These are phyloP conservation scores for Drosophila pectinifera DNA, from an alignment of 1,140 invertebrate species.

Conservation along the genomic window DNA sequence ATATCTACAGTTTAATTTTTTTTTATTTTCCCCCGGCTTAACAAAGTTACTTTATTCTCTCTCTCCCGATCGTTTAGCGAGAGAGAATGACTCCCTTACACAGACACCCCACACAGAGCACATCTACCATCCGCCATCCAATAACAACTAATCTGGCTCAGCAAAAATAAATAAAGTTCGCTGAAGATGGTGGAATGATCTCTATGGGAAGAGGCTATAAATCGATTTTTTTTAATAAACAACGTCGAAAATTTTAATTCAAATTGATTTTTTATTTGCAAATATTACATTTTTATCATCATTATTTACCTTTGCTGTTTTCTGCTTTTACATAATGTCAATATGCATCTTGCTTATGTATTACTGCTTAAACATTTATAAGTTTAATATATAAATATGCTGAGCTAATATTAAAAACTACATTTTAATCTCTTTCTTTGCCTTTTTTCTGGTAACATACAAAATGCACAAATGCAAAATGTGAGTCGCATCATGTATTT, in stretches of 20 bases:
- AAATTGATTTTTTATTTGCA: conserved; percentile 26
- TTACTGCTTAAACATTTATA: conserved; percentile 26
- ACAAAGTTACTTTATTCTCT: too few relatives aligned
- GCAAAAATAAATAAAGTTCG: too few relatives aligned
- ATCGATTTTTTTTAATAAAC: too few relatives aligned
- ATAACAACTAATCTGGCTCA: too few relatives aligned
- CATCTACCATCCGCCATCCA: too few relatives aligned
- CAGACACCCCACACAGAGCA: too few relatives aligned
- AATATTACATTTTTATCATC: conserved; percentile 27
- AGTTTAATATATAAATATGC: conserved; percentile 24
- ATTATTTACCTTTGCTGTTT: conserved; percentile 11
- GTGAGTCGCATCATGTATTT: neutral
- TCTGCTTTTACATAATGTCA: conserved; percentile 14
- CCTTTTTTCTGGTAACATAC: conserved; percentile 10
- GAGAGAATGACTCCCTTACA: too few relatives aligned
- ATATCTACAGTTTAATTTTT: too few relatives aligned
- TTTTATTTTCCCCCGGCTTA: too few relatives aligned
- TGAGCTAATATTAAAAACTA: conserved; percentile 33
- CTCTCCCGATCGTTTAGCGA: too few relatives aligned
- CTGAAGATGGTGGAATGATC: too few relatives aligned
- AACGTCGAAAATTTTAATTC: conserved; percentile 13
- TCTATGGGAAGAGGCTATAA: too few relatives aligned
- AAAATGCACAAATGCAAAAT: conserved; percentile 14
- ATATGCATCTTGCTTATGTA: conserved; percentile 15
- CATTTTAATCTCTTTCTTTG: conserved; percentile 12